Percentiles rank a stretch among this genome's conserved stretches.
Evolutionary conservation across 2,113 vertebrate genomes (phyloP).

Genomic region (Dendropsophus ebraccatus): DNA sequence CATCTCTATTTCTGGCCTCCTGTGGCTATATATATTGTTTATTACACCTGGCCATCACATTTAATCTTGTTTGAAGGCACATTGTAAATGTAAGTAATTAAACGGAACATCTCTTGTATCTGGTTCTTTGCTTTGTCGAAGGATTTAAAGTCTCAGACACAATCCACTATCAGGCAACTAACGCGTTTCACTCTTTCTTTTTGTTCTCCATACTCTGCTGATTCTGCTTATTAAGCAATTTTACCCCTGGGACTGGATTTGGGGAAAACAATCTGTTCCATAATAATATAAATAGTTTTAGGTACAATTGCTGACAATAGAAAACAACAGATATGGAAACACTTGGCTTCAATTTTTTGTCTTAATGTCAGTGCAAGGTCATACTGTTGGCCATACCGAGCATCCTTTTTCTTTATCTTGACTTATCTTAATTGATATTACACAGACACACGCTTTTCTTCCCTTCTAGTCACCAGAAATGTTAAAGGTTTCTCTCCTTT

Average conservation of each 20-base stretch:
- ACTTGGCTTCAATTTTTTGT: neutral
- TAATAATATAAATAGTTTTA: neutral
- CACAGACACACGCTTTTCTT: too few species aligned
- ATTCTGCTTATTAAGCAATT: neutral
- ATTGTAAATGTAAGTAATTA: slow-evolving; percentile 46
- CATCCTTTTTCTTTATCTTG: neutral
- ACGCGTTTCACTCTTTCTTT: neutral
- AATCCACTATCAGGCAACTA: neutral
- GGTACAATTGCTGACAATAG: neutral
- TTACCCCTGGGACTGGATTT: too few species aligned
- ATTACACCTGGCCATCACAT: neutral
- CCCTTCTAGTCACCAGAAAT: too few species aligned
- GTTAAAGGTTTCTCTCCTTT: too few species aligned
- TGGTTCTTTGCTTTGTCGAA: neutral
- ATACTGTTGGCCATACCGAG: neutral
- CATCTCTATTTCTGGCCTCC: slow-evolving; percentile 33
- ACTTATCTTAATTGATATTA: neutral
- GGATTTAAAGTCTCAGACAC: neutral
- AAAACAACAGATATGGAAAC: neutral
- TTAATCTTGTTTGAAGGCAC: neutral
- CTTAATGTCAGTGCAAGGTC: neutral
- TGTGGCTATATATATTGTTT: slow-evolving; percentile 25
- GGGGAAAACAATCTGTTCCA: too few species aligned
- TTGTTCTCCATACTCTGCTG: neutral
- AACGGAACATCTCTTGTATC: neutral